Conservation (phyloP, 2,797 vertebrate genomes). For the Pyrocephalus nanus region DNA sequence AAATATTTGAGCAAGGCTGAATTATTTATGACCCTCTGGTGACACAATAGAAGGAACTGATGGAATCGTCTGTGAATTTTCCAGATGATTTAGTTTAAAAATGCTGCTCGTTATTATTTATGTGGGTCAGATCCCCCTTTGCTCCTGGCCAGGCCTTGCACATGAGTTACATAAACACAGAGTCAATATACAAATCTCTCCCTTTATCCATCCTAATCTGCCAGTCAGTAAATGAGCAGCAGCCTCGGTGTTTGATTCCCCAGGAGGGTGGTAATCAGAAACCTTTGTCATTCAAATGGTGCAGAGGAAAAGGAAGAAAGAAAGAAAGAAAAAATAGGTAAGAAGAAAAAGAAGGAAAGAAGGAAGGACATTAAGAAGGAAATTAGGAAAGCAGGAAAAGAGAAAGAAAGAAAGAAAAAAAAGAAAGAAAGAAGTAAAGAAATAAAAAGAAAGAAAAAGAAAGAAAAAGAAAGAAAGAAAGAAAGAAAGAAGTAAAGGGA, state of each 20-base stretch:
- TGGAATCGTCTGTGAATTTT: constrained; percentile 56
- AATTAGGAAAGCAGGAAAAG: accelerated
- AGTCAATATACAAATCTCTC: constrained; percentile 38
- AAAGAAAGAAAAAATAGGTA: background rate
- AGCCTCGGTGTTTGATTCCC: constrained; percentile 20
- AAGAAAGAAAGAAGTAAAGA: too few species aligned
- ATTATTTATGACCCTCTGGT: constrained; percentile 71
- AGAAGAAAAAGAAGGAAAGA: too few species aligned
- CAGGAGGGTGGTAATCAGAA: constrained; percentile 42
- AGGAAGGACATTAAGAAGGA: background rate
- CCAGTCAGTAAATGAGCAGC: constrained; percentile 10
- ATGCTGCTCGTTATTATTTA: constrained; percentile 43
- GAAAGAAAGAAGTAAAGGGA: background rate
- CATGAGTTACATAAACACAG: constrained; percentile 14
- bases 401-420: background rate
- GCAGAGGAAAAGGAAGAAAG: background rate
- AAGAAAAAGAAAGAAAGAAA: too few species aligned
- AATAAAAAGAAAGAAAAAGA: too few species aligned
- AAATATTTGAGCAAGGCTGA: constrained; percentile 73
- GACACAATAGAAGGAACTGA: constrained; percentile 51
- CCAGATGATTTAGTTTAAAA: constrained; percentile 63
- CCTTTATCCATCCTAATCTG: constrained; percentile 56
- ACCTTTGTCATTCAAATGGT: constrained; percentile 57
- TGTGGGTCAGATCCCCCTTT: constrained; percentile 36
- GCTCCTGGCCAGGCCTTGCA: constrained; percentile 9